phyloP scores from a whole-genome alignment of 1,140 invertebrate genomes.

The Conus ventricosus region DNA sequence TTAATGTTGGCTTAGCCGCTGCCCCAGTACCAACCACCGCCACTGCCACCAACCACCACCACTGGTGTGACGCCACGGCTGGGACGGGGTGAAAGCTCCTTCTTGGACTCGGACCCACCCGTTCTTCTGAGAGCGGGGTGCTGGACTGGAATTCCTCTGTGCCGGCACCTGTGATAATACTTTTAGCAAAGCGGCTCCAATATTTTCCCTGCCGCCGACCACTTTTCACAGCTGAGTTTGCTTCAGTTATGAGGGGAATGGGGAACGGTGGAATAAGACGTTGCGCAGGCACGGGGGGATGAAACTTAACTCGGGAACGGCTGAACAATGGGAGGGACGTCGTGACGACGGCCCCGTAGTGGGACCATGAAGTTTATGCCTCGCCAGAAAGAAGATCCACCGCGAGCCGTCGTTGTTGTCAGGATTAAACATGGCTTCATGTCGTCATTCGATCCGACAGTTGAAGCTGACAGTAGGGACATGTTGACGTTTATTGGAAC shows the following conservation, averaged over 20 bases:
- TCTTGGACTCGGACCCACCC: conserved; percentile 7
- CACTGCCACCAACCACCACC: too few relatives aligned
- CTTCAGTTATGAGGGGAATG: background rate
- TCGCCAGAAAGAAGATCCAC: background rate
- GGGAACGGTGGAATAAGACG: background rate
- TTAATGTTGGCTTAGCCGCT: conserved; percentile 17
- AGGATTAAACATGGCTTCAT: background rate
- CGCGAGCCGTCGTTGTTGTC: background rate
- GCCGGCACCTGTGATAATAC: conserved; percentile 14
- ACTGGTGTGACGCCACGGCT: background rate
- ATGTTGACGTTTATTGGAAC: background rate
- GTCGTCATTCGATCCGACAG: background rate
- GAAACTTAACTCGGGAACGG: background rate
- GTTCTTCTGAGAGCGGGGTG: background rate
- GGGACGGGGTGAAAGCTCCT: background rate
- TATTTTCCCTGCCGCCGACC: background rate
- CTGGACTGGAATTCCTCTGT: conserved; percentile 10
- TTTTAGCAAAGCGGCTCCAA: background rate
- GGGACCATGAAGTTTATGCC: background rate
- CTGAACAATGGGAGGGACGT: background rate
- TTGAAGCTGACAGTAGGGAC: background rate
- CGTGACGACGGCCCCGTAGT: background rate
- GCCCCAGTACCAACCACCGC: background rate
- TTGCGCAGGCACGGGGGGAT: too few relatives aligned
- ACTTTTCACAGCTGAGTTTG: background rate